phyloP scores from a whole-genome alignment of 2,888 invertebrate species.

The Tigriopus californicus region DNA sequence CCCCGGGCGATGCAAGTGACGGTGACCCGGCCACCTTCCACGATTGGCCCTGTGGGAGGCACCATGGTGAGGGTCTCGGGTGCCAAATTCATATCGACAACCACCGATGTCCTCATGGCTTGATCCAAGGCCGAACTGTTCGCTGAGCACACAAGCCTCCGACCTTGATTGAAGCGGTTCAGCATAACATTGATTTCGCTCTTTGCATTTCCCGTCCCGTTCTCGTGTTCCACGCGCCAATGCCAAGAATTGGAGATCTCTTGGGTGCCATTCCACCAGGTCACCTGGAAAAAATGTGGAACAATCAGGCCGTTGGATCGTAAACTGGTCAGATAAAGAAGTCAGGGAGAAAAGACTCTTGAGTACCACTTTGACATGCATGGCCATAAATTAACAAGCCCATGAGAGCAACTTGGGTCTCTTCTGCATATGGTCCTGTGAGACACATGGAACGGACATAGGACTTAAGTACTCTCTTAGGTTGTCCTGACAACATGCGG shows the following conservation, averaged over 20 bases:
- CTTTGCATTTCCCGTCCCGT: conserved; percentile 11
- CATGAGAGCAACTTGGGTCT: too few species aligned
- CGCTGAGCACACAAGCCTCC: neutral
- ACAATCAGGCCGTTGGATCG: too few species aligned
- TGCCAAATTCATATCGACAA: conserved; percentile 4
- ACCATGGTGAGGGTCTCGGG: neutral
- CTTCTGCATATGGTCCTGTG: too few species aligned
- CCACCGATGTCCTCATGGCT: neutral
- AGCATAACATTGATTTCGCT: conserved; percentile 6
- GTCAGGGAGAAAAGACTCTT: too few species aligned
- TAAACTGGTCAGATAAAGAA: too few species aligned
- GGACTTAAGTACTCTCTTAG: too few species aligned
- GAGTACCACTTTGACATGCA: too few species aligned
- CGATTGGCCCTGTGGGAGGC: neutral
- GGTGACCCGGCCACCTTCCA: neutral
- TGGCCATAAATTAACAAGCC: too few species aligned
- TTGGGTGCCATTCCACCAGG: neutral
- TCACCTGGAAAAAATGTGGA: neutral
- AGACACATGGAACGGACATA: too few species aligned
- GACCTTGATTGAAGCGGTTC: neutral
- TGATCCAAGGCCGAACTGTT: conserved; percentile 6
- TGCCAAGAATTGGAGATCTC: conserved; percentile 8
- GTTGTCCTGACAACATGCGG: too few species aligned
- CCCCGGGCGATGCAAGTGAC: conserved; percentile 3
- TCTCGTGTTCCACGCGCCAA: conserved; percentile 10